Evolutionary conservation across 2,888 invertebrate genomes (phyloP), one percentile per base, ranked within the genome.

Genomic region (Ernsta delagoae): DNA sequence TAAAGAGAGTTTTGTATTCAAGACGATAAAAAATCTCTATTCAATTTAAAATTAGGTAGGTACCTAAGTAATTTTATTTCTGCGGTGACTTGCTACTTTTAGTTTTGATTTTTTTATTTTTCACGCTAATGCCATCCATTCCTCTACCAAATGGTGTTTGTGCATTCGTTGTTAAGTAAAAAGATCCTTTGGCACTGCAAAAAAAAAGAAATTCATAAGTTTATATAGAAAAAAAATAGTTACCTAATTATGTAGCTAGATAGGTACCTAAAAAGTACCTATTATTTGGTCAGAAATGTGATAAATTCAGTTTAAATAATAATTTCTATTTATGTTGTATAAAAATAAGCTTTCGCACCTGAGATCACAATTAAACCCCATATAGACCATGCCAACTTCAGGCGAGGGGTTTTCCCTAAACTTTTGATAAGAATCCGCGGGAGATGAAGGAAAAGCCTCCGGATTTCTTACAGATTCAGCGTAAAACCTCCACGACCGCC

Each of bases 401-500:
- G 92, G 93, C 0, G 82, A 79, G 3, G 87, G 83, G 72, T 93
- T 93, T n/a, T 87, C 90, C 75, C 93, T 94, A 75, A 95, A 95
- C 70, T 94, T 94, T n/a, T 86, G 80, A 83, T 94, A 95, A 34
- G 88, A 91, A 61, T 93, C 93, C 0, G 94, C 94, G 0, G 94
- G 93, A 0, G 95, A 94, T 0, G 95, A 91, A 2, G 94, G 92
- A 73, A 95, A 95, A 0, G 90, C 89, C 62, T 88, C 84, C 0
- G 93, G 92, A 72, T 84, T 93, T 76, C 75, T 82, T 54, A 94
- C 93, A 11, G 95, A 95, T 75, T 95, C 95, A 0, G 95, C 95
- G 82, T 93, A 95, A 80, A 94, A 95, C 73, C 92, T 85, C 95
- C 95, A 95, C 1, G 95, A 95, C 70, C 95, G 84, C 85, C 95